Conservation (phyloP, 2,113 vertebrate species). For the Pelmatolapia mariae region DNA sequence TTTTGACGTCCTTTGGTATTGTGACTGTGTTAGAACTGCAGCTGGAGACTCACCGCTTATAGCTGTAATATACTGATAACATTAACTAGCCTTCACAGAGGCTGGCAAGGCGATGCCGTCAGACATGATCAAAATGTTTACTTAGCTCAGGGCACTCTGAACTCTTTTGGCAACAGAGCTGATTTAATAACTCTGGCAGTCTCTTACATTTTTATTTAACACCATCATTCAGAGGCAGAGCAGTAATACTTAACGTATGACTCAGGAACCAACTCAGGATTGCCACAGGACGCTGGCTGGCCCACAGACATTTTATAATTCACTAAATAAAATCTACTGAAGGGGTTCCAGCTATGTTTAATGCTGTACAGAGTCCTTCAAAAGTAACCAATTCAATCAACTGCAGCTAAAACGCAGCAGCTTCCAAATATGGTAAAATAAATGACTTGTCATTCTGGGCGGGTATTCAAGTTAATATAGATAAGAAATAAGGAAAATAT, state of each 20-base stretch:
- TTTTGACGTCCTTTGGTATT: not conserved
- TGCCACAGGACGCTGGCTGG: not conserved
- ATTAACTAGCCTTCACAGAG: not conserved
- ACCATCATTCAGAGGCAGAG: not conserved
- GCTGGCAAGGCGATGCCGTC: not conserved
- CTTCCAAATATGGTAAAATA: not conserved
- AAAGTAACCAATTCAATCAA: not conserved
- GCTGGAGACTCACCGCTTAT: not conserved
- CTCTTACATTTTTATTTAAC: not conserved
- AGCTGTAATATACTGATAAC: not conserved
- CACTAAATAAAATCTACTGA: not conserved
- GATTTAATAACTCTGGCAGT: not conserved
- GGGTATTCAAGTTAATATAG: not conserved
- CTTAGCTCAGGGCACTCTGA: not conserved
- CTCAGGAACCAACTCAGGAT: not conserved
- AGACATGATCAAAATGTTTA: not conserved
- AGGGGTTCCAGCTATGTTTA: not conserved
- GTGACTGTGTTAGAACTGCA: not conserved
- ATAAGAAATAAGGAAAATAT: not conserved
- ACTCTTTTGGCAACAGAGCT: not conserved
- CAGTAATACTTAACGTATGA: not conserved
- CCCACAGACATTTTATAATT: not conserved
- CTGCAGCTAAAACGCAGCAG: not conserved
- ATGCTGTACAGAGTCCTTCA: not conserved
- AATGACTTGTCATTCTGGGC: not conserved